Evolutionary conservation across 1,140 invertebrate species (phyloP), one percentile per base, ranked within the genome.

Genomic region (Yoshiicerus persimilis): DNA sequence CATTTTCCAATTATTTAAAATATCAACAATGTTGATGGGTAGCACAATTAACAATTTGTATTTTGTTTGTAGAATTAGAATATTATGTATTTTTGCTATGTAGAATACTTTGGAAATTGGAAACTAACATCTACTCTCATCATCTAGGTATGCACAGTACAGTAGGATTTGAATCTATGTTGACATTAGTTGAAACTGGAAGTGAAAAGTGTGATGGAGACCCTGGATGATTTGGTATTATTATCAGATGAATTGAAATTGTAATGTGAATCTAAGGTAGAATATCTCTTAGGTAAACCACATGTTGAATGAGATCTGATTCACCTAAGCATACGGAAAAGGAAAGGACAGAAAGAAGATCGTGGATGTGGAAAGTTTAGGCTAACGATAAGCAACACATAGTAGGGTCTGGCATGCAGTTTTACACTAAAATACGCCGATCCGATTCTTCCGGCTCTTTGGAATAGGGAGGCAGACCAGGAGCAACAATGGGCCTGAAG

Each of bases 231-330:
- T 20, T 56, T 56, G 47, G 20, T 16, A 56, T 56, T 16, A 56
- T 56, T 56, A n/a, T n/a, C n/a, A 56, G 47, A 16, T 13, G 66
- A 10, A 27, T 30, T 25, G 13, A 23, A 36, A 32, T 8, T 36
- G 30, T 1, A 27, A 56, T 23, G 41, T 84, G 9, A 83, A 32
- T 23, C 27, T 47, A n/a, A 47, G 34, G 38, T 10, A 25, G 83
- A 56, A 30, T 27, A 11, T 41, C 20, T 5, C 36, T 83, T 77
- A 47, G n/a, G 84, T 88, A 56, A 88, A 88, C 87, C 87, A 88
- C 87, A 85, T 88, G 87, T 88, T 88, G 87, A 88, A 88, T 88
- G 77, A 84, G 83, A 88, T 88, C 27, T 56, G 38, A 80, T 80
- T 66, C 66, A 87, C 32, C 23, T 27, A 39, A 87, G 23, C 13